Base-by-base conservation (phyloP, 2,113 vertebrate species). In the Acinonyx jubatus region DNA sequence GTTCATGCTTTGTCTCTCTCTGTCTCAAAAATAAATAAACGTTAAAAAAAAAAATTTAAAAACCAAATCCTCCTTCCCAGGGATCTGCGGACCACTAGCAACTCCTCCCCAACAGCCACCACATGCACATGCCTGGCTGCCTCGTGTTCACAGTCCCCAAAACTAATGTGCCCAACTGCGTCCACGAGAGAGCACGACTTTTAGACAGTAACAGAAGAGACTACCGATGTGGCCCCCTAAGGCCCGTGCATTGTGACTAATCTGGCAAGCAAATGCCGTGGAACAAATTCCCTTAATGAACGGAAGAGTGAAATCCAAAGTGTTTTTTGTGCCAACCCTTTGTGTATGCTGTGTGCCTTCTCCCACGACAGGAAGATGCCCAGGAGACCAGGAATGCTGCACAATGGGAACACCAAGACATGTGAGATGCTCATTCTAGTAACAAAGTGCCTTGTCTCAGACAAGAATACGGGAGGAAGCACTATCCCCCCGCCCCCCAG, bases 241-340 rank as follows among this genome's bases (percentile, higher is more conserved):
- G 6, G 16, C 36, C 66, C 71, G 66, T 2, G 84, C 48, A 91
- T 89, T 84, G 93, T 89, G 21, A 93, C 45, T 50, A 52, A 93
- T 73, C 50, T 63, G 73, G 52, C 68, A 95, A 61, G 19, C 19
- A 73, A 76, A 96, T 55, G 27, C 21, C 38, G 23, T 79, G 71
- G 29, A 96, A 95, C 33, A 93, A 95, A 89, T 73, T 91, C 31
- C 50, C 86, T 78, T 89, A 71, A 94, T 57, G 91, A 93, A 91
- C 5, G 45, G 4, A 85, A 84, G 48, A 94, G 19, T 48, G 63
- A 94, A 92, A 95, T 5, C n/a, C 4, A 65, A 84, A 95, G 48
- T 69, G 25, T 79, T 78, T 94, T 95, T 90, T 41, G 76, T 78
- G 91, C 73, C 55, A 95, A 82, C 1, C 29, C 7, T 89, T 82